Evolutionary conservation across 2,888 invertebrate species (phyloP).

Genomic region (Hartigia nigra): DNA sequence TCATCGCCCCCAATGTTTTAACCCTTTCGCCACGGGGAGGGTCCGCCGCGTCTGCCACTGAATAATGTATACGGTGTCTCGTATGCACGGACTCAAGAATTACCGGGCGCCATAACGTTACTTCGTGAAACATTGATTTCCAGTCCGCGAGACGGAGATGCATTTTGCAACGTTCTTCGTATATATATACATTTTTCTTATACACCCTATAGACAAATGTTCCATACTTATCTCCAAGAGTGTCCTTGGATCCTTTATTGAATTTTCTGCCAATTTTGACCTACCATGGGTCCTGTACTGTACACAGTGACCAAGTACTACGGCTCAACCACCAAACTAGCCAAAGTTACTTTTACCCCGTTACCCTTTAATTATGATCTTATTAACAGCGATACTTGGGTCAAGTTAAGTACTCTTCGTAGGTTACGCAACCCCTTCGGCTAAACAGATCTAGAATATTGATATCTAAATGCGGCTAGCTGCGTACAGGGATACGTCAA

Average conservation of each 20-base stretch:
- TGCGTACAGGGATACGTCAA: background rate
- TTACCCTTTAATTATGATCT: background rate
- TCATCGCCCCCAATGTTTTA: constrained; percentile 54
- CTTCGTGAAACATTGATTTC: constrained; percentile 24
- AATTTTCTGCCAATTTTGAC: background rate
- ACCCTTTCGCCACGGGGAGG: constrained; percentile 46
- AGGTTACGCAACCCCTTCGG: background rate
- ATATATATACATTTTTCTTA: background rate
- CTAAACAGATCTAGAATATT: background rate
- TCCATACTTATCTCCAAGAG: background rate
- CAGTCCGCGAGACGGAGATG: constrained; percentile 5
- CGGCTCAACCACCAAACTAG: background rate
- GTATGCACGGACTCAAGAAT: constrained; percentile 28
- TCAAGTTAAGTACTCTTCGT: background rate
- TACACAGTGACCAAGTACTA: background rate
- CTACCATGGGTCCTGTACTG: background rate
- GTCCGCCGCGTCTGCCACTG: constrained; percentile 28
- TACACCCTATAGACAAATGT: background rate
- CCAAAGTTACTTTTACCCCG: background rate
- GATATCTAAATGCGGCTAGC: background rate
- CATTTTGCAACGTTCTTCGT: background rate
- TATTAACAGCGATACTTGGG: background rate
- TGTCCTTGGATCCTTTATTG: background rate
- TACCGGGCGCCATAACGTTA: constrained; percentile 18
- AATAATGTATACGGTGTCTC: constrained; percentile 39